These are phyloP conservation scores for Catocala sponsa DNA, from an alignment of 2,888 invertebrate species.

Conservation along the genomic window DNA sequence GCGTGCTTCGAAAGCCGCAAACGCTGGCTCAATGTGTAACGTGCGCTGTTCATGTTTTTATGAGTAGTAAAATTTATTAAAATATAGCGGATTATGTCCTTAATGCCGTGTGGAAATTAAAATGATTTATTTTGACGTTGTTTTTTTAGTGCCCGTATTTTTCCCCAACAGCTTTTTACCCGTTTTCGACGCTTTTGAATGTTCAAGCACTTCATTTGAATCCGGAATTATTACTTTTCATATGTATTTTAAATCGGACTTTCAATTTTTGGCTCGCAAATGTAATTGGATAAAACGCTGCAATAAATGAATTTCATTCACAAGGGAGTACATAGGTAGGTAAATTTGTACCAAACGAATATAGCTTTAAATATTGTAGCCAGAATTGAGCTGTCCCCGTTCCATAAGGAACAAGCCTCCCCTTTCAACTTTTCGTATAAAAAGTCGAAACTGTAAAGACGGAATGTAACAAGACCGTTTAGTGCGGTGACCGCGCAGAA, in stretches of 20 bases:
- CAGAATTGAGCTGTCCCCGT: slow-evolving; percentile 69
- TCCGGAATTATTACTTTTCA: slow-evolving; percentile 2
- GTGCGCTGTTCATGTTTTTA: slow-evolving; percentile 54
- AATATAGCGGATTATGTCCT: slow-evolving; percentile 53
- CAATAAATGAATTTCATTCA: neutral
- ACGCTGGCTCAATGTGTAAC: slow-evolving; percentile 47
- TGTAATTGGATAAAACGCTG: slow-evolving; percentile 2
- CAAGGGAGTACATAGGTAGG: neutral
- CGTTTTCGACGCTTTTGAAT: slow-evolving; percentile 18
- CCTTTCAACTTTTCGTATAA: slow-evolving; percentile 67
- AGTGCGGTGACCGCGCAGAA: slow-evolving; percentile 81
- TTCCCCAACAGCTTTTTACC: slow-evolving; percentile 7
- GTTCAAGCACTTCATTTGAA: slow-evolving; percentile 10
- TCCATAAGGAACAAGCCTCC: slow-evolving; percentile 63
- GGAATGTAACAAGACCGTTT: slow-evolving; percentile 76
- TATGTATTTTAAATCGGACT: slow-evolving; percentile 1
- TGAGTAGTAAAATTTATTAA: slow-evolving; percentile 52
- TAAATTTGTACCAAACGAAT: neutral
- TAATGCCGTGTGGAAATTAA: slow-evolving; percentile 52
- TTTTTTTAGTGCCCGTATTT: slow-evolving; percentile 32
- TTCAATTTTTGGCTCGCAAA: neutral
- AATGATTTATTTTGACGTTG: slow-evolving; percentile 49
- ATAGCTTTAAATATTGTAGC: slow-evolving; percentile 50
- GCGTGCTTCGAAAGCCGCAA: slow-evolving; percentile 74
- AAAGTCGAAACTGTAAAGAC: slow-evolving; percentile 67